Evolutionary conservation across 2,797 vertebrate species (phyloP), one percentile per base, ranked within the genome.

Genomic region (Xenops minutus): DNA sequence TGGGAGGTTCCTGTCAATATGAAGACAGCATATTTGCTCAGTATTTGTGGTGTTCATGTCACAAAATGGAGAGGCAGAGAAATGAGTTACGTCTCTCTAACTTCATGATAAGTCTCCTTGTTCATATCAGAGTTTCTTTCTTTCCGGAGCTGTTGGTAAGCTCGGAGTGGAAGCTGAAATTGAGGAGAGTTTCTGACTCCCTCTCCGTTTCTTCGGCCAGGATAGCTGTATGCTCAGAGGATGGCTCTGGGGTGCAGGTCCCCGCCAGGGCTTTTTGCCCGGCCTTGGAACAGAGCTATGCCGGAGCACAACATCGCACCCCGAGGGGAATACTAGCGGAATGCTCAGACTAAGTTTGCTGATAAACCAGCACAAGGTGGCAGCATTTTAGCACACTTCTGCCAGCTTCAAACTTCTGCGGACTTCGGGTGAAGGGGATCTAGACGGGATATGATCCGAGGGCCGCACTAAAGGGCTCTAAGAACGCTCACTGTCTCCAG

Each of bases 321-420:
- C 41, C 3, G 1, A 9, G 12, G 32, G 8, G 18, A 7, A 1
- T 1, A 2, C 52, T 0, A 2, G 32, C 4, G 0, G 5, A 5
- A 22, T 0, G 59, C 36, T 26, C 36, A 23, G 5, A 22, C 36
- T 27, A 1, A 32, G 3, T 34, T 73, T 85, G 12, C 77, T 77
- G 48, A 69, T 78, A 29, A 92, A 69, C 4, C 59, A 86, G 69
- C 97, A 87, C 96, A 78, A 96, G 97, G 96, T 97, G 97, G 97
- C 97, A 97, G 97, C 95, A 95, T 92, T 48, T 93, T 92, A 93
- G 95, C 96, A 63, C 58, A 1, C 24, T 91, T 93, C 43, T 85
- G 37, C 36, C 4, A 5, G 46, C 43, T 78, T 34, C 52, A 8
- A 32, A 24, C 20, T 46, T 13, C 26, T 8, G 29, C 1, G 0